Evolutionary conservation across 1,140 invertebrate genomes (phyloP), one percentile per base, ranked within the genome.

Genomic region (Bombus consobrinus): DNA sequence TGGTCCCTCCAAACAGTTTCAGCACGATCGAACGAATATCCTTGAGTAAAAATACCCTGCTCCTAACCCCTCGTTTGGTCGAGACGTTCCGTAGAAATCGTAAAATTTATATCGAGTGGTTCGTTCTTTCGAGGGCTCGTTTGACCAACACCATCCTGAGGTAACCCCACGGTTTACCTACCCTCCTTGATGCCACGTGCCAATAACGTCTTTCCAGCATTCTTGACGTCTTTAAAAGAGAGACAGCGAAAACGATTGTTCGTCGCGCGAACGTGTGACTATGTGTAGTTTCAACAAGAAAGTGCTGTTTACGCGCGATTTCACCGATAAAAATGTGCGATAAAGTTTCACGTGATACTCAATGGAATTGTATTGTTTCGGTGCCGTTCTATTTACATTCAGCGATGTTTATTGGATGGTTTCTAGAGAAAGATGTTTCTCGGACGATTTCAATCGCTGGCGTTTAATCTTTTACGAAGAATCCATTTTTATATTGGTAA

Each of bases 131-230:
- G 79, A 86, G 79, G 43, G 74, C 62, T 77, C 76, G 53, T 41
- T 57, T 62, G 72, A 74, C 64, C 87, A 81, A 41, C 72, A 64
- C 43, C 77, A 34, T 72, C 39, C 53, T 57, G 62, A 85, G 62
- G 59, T 83, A 74, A n/a, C 59, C 88, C 64, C 66, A 62, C 47
- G 76, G 43, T 81, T 83, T 64, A 80, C 81, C 64, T 82, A 88
- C 79, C 87, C 76, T 80, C 81, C 82, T 75, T 22, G 41, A 80
- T 71, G 91, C 88, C 91, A 93, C 90, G 91, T 93, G 90, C 89
- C 92, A 85, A 87, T 92, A 91, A 93, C 93, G 87, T 81, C 84
- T 88, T 78, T 83, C 64, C 77, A 73, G 15, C 68, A 77, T 39
- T 53, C 57, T 22, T 34, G 28, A 53, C 59, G 71, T 59, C 84